Evolutionary conservation across 2,113 vertebrate species (phyloP), one percentile per base, ranked within the genome.

Genomic region (Hymenochirus boettgeri): DNA sequence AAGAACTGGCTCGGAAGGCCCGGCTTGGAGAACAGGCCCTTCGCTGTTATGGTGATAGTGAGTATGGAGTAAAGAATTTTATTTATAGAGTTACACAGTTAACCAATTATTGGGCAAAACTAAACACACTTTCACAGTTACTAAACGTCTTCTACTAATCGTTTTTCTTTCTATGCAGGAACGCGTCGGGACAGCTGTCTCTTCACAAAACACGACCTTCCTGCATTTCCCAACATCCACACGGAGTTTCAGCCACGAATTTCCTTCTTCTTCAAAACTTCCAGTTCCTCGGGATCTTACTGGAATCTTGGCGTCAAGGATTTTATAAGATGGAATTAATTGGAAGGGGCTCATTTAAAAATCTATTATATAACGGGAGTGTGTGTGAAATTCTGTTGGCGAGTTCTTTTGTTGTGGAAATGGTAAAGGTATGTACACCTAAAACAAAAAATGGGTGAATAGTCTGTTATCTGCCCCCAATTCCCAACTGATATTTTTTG

Each of bases 1-100:
- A 84, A n/a, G 95, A 80, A 90, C 91, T 37, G 90, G 92, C 74
- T 98, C 96, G 2, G 91, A 93, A 82, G 95, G n/a, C n/a, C n/a
- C 92, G 15, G 81, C 90, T 62, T 93, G 93, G 89, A 89, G 80
- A 84, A 77, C 97, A n/a, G 95, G 95, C 24, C 88, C 93, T 99
- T 75, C 93, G 89, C 87, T 99, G 96, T 83, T 91, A 95, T 89
- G 95, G 96, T 74, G 90, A 99, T 90, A 89, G 96, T 99, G 89
- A 92, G 96, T 98, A 90, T 35, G 1, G 15, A 35, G 10, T 9
- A 7, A 12, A 17, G 6, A 6, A 15, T 42, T 42, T n/a, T 42
- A 12, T 42, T 42, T 42, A 15, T 1, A 5, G 3, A 42, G 13
- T 15, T n/a, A n/a, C 7, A 42, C 1, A 3, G 2, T 35, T n/a